Evolutionary conservation across 2,888 invertebrate species (phyloP), one percentile per base, ranked within the genome.

Genomic region (Pedicia rivosa): DNA sequence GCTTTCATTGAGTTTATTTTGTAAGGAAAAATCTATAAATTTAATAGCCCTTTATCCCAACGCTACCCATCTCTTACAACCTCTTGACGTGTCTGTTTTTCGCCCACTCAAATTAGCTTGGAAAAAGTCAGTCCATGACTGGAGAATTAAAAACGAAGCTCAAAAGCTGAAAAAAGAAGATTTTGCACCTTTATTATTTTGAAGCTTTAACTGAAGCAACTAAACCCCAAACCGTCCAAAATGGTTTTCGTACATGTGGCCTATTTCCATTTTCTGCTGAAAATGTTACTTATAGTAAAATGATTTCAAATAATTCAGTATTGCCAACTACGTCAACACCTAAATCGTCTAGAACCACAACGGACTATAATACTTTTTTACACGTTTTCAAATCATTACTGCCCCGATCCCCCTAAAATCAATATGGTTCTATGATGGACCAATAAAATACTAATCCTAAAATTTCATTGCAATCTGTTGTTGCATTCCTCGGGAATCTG

Each of bases 51-150:
- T 60, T 9, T 49, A 46, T 24, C 53, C 57, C 5, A 60, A 59
- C 43, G 49, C 57, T 2, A 56, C 56, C 3, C 56, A 57, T 41
- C 46, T 57, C 9, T 38, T 58, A 9, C 58, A 58, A 40, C 59
- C 57, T 3, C 43, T 58, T 37, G 56, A 60, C 41, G 53, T 56
- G 5, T 48, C 48, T 13, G 47, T 59, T 22, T 59, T 59, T 42
- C 47, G 44, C 35, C 46, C 52, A 10, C 35, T 57, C 13, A 55
- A 57, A 44, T 30, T 16, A 17, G 41, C 39, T 31, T 56, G 54
- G 55, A 52, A 44, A 37, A 49, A 49, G 29, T 38, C 27, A 20
- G 46, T 50, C 15, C 43, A 45, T 35, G 20, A 47, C 22, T 52
- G 51, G 50, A 39, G 47, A 41, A 40, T 50, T 37, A 50, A 24